phyloP scores from a whole-genome alignment of 2,888 invertebrate species.

The Lumbricus terrestris region DNA sequence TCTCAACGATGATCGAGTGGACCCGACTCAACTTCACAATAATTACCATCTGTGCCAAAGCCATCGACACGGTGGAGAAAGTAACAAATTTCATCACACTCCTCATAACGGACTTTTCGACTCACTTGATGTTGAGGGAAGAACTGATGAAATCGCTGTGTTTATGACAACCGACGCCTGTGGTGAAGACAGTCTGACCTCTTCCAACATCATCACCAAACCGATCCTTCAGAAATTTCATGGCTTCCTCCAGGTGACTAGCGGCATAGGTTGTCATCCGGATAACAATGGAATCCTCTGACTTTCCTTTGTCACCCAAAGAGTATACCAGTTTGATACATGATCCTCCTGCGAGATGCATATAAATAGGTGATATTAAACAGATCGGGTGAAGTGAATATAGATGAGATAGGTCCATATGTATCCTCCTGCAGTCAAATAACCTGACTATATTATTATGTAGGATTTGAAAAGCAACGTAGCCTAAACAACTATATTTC shows the following conservation, averaged over 20 bases:
- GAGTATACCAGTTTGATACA: background rate
- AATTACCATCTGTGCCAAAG: too few relatives aligned
- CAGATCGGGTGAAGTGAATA: background rate
- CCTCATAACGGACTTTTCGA: background rate
- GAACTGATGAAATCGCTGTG: background rate
- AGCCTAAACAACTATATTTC: too few relatives aligned
- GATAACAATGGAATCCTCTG: background rate
- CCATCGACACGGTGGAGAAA: too few relatives aligned
- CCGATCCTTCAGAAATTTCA: background rate
- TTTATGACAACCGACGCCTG: background rate
- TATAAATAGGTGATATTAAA: background rate
- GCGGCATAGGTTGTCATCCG: background rate
- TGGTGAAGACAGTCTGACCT: background rate
- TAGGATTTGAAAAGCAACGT: background rate
- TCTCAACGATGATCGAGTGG: too few relatives aligned
- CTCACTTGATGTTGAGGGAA: background rate
- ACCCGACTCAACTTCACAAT: too few relatives aligned
- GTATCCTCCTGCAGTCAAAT: too few relatives aligned
- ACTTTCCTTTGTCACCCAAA: background rate
- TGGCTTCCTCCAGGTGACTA: background rate
- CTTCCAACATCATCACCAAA: background rate
- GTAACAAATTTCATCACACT: too few relatives aligned
- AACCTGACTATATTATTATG: too few relatives aligned
- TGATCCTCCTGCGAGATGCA: background rate
- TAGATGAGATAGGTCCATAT: background rate